Conservation (phyloP, 2,113 vertebrate species). For the Amia ocellicauda region DNA sequence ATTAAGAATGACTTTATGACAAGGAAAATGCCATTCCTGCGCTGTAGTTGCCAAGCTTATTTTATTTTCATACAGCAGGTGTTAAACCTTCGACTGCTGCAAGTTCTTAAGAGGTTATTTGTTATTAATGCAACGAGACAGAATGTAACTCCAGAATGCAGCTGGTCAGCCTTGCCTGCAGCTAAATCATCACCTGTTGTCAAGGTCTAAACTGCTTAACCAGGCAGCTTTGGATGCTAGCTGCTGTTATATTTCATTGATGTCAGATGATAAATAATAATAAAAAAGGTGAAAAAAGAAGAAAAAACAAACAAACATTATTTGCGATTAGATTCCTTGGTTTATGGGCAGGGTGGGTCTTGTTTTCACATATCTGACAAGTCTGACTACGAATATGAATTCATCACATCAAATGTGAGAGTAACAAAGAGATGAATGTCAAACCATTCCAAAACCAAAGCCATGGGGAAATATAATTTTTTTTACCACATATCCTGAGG, state of each 20-base stretch:
- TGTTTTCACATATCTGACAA: neutral
- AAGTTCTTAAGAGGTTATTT: slow-evolving; percentile 14
- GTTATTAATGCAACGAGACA: slow-evolving; percentile 46
- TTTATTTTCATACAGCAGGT: slow-evolving; percentile 38
- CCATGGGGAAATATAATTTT: neutral
- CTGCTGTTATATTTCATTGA: neutral
- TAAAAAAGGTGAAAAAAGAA: neutral
- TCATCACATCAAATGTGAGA: neutral
- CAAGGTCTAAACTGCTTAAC: neutral
- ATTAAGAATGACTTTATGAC: slow-evolving; percentile 21
- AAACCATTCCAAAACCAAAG: neutral
- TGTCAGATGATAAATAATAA: neutral
- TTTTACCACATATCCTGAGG: neutral
- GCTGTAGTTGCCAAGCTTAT: slow-evolving; percentile 39
- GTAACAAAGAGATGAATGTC: neutral
- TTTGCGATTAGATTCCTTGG: no score
- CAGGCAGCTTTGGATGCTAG: neutral
- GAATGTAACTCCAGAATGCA: slow-evolving; percentile 38
- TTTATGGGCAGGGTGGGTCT: no score
- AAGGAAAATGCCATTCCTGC: slow-evolving; percentile 31
- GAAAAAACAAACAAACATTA: no score
- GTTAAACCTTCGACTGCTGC: slow-evolving; percentile 34
- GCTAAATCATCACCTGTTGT: slow-evolving; percentile 42
- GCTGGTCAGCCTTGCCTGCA: slow-evolving; percentile 21
- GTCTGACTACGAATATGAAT: neutral